phyloP scores from a whole-genome alignment of 1,140 invertebrate genomes.

The Parasteatoda tepidariorum region DNA sequence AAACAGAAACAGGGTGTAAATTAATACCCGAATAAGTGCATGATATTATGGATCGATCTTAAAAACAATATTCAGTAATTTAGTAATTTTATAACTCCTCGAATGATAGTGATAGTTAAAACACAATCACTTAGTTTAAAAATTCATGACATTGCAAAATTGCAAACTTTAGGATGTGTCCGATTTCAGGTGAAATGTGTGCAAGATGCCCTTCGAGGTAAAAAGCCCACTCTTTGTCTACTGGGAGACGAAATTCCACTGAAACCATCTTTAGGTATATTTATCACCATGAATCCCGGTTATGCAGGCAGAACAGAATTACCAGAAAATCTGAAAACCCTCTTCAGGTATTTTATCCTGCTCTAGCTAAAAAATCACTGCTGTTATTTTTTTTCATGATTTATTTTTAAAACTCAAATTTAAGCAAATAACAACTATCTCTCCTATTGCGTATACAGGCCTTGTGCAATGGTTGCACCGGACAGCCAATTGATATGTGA shows the following conservation, averaged over 20 bases:
- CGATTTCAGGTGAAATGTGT: conserved; percentile 68
- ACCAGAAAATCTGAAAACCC: conserved; percentile 87
- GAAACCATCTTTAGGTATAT: conserved; percentile 88
- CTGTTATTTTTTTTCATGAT: too few relatives aligned
- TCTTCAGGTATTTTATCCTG: conserved; percentile 80
- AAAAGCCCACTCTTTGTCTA: conserved; percentile 85
- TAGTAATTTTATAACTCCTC: too few relatives aligned
- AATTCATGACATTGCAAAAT: background rate
- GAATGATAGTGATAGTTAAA: too few relatives aligned
- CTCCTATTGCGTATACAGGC: conserved; percentile 72
- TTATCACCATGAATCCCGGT: conserved; percentile 98
- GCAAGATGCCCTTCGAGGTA: conserved; percentile 90
- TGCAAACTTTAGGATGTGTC: background rate
- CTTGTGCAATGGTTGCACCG: conserved; percentile 97
- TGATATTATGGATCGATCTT: too few relatives aligned
- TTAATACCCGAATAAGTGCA: too few relatives aligned
- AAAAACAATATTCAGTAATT: too few relatives aligned
- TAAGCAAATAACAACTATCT: background rate
- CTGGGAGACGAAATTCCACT: conserved; percentile 91
- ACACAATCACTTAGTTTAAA: too few relatives aligned
- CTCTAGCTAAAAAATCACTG: too few relatives aligned
- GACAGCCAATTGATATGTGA: conserved; percentile 98
- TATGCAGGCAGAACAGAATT: conserved; percentile 94
- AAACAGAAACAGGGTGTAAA: too few relatives aligned
- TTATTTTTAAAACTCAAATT: conserved; percentile 3